Evolutionary conservation across 2,113 vertebrate genomes (phyloP).

Genomic region (Eubucco bourcierii): DNA sequence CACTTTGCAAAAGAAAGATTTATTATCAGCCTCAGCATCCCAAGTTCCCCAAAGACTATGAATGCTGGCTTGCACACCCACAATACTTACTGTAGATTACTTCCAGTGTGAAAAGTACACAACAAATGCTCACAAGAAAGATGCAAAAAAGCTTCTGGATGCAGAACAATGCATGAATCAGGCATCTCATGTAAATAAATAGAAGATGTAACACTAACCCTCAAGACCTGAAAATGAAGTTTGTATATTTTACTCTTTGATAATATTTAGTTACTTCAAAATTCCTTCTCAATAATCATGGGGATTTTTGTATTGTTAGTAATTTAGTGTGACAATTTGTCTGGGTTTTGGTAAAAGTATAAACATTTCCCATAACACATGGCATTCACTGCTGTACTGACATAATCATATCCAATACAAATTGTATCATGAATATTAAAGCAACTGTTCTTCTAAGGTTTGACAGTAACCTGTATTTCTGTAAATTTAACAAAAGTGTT

Average conservation of each 20-base stretch:
- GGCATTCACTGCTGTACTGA: neutral
- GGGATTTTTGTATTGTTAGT: neutral
- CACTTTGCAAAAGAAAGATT: neutral
- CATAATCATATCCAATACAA: fast-evolving
- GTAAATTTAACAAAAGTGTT: neutral
- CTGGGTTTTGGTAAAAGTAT: neutral
- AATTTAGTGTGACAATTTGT: neutral
- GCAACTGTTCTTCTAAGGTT: neutral
- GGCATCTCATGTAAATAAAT: neutral
- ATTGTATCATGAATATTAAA: neutral
- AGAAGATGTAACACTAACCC: neutral
- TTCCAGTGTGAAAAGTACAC: neutral
- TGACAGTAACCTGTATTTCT: neutral
- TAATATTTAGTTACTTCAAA: neutral
- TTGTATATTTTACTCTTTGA: neutral
- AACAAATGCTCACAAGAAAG: neutral
- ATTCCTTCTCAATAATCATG: neutral
- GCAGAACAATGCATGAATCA: neutral
- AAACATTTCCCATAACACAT: neutral
- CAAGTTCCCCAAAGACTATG: neutral
- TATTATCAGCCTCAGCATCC: neutral
- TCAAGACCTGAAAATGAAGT: neutral
- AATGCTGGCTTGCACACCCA: neutral
- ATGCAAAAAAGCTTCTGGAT: neutral
- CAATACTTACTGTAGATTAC: neutral